Evolutionary conservation across 2,797 vertebrate species (phyloP).

Genomic region (Sarcophilus harrisii): DNA sequence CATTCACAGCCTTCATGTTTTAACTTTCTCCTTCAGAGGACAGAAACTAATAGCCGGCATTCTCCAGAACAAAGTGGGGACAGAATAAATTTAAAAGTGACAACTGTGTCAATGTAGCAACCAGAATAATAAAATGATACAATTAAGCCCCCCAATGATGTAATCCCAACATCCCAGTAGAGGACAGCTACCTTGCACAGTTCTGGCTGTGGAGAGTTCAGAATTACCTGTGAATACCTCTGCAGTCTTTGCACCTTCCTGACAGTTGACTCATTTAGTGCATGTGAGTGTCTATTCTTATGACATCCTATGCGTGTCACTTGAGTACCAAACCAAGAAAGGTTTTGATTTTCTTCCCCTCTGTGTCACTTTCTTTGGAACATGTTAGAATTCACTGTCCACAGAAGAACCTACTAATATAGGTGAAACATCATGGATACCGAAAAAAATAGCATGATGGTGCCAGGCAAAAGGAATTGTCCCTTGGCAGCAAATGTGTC

Average conservation of each 20-base stretch:
- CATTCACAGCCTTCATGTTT: slow-evolving; percentile 71
- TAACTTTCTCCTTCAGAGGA: slow-evolving; percentile 78
- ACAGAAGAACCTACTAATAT: slow-evolving; percentile 56
- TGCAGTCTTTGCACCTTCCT: slow-evolving; percentile 28
- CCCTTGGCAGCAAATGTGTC: slow-evolving; percentile 41
- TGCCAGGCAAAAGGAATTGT: slow-evolving; percentile 53
- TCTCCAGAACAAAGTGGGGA: slow-evolving; percentile 77
- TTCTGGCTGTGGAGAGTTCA: slow-evolving; percentile 54
- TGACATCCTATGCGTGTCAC: slow-evolving; percentile 56
- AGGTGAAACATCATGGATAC: slow-evolving; percentile 56
- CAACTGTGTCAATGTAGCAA: slow-evolving; percentile 76
- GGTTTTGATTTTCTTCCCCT: slow-evolving; percentile 69
- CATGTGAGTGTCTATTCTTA: slow-evolving; percentile 34
- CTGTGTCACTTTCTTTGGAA: slow-evolving; percentile 72
- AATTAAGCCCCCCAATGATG: slow-evolving; percentile 75
- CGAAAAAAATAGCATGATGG: slow-evolving; percentile 48
- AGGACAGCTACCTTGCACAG: slow-evolving; percentile 64
- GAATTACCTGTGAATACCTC: neutral
- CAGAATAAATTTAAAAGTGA: slow-evolving; percentile 79
- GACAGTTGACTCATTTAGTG: slow-evolving; percentile 59
- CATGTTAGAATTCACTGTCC: slow-evolving; percentile 17
- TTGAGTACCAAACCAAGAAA: slow-evolving; percentile 22
- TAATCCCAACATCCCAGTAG: slow-evolving; percentile 63
- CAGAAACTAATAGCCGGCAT: slow-evolving; percentile 76
- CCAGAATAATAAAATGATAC: slow-evolving; percentile 78